Evolutionary conservation across 1,140 invertebrate species (phyloP).

Genomic region (Pseudomyrmex sp.): DNA sequence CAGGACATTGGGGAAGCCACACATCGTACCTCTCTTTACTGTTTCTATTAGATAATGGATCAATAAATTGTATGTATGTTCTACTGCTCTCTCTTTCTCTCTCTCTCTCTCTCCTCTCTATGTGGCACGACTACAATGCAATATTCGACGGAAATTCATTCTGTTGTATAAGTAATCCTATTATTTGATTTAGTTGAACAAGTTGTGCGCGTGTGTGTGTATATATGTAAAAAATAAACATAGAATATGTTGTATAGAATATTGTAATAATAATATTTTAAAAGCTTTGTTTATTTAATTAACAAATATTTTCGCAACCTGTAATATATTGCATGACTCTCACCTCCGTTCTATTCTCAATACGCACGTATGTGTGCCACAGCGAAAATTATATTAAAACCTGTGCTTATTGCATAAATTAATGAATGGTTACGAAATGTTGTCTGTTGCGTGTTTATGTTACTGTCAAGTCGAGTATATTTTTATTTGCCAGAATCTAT

Average conservation of each 20-base stretch:
- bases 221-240: background rate
- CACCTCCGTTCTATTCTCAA: background rate
- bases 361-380: background rate
- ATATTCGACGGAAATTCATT: constrained; percentile 38
- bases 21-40: background rate
- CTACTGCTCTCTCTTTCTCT: background rate
- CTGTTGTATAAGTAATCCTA: constrained; percentile 20
- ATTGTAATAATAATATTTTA: background rate
- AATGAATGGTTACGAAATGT: constrained; percentile 20
- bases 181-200: background rate
- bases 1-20: constrained; percentile 18
- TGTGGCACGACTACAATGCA: constrained; percentile 32
- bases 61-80: constrained; percentile 64
- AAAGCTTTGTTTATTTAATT: background rate
- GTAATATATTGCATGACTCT: background rate
- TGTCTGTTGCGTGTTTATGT: background rate
- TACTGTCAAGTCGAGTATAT: background rate
- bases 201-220: background rate
- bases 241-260: constrained; percentile 3
- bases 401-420: constrained; percentile 5
- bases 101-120: too few relatives aligned
- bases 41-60: constrained; percentile 72
- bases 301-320: background rate
- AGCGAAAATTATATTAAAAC: constrained; percentile 2
- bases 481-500: constrained; percentile 7